These are phyloP conservation scores for Anolis apletophallus DNA, from an alignment of 2,797 vertebrate species.

Conservation along the genomic window DNA sequence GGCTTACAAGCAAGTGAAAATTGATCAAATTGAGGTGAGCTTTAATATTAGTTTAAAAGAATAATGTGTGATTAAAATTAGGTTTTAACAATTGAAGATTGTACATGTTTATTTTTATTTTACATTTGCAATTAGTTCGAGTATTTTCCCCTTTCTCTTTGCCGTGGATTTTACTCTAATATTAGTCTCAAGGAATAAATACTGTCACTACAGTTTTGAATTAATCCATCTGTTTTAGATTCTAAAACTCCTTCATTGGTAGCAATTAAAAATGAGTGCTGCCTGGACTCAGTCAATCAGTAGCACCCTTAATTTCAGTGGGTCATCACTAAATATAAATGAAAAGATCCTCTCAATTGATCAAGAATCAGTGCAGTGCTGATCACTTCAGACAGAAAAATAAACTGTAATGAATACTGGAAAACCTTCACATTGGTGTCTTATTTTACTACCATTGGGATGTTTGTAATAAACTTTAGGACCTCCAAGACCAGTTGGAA, in stretches of 20 bases:
- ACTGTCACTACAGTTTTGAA: neutral
- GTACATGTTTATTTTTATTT: neutral
- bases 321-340: neutral
- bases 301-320: neutral
- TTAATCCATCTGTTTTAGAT: neutral
- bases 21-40: slow-evolving; percentile 95
- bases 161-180: neutral
- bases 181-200: neutral
- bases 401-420: neutral
- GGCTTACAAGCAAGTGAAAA: slow-evolving; percentile 95
- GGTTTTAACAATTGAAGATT: neutral
- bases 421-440: neutral
- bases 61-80: neutral
- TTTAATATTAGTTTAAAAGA: neutral
- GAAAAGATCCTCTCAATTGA: neutral
- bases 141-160: neutral
- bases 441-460: neutral
- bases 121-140: neutral
- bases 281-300: neutral
- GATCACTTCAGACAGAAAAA: neutral
- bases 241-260: neutral
- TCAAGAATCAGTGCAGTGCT: neutral
- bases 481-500: slow-evolving; percentile 94
- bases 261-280: neutral
- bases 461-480: slow-evolving; percentile 74